Base-by-base conservation (phyloP, 2,797 vertebrate genomes). In the Coregonus sp. region DNA sequence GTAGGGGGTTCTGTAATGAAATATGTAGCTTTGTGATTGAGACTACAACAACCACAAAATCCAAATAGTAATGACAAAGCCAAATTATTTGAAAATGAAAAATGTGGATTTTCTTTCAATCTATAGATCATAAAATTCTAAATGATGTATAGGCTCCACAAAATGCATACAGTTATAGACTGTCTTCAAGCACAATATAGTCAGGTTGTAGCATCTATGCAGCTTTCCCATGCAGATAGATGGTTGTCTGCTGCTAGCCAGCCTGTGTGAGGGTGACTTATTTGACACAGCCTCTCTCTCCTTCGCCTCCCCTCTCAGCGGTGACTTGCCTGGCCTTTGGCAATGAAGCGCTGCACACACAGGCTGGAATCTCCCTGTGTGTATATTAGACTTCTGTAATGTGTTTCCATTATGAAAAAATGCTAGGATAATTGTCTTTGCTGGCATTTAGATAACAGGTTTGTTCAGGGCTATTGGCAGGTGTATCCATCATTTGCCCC, bases 371-470 rank as follows among this genome's bases (percentile, higher is more conserved):
- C 95, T 97, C 96, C 95, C 95, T 93, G 90, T 96, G 96, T 96
- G 95, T 96, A 95, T 96, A 96, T 97, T 96, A 96, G 94, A 95
- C 93, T 95, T 94, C 94, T 95, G 95, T 97, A 96, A 97, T 97
- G 96, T 96, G 94, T 96, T 97, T 96, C 95, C 96, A 96, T 97
- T 96, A 96, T 96, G 94, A 97, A 97, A 96, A 96, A 96, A 96
- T 96, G 95, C 92, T 84, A 95, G 95, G 95, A 96, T 97, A 98
- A 97, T 97, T 96, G 97, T 98, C 96, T 97, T 97, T 96, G 94
- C 94, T 96, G 94, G 97, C 96, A 96, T 97, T 97, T 97, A 98
- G 96, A 96, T 96, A 96, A 96, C 96, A 96, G 95, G 96, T 97
- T 97, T 96, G 94, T 96, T 95, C 95, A 95, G 94, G 91, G 93